Evolutionary conservation across 2,888 invertebrate species (phyloP), one percentile per base, ranked within the genome.

Genomic region (Aquatica leii): DNA sequence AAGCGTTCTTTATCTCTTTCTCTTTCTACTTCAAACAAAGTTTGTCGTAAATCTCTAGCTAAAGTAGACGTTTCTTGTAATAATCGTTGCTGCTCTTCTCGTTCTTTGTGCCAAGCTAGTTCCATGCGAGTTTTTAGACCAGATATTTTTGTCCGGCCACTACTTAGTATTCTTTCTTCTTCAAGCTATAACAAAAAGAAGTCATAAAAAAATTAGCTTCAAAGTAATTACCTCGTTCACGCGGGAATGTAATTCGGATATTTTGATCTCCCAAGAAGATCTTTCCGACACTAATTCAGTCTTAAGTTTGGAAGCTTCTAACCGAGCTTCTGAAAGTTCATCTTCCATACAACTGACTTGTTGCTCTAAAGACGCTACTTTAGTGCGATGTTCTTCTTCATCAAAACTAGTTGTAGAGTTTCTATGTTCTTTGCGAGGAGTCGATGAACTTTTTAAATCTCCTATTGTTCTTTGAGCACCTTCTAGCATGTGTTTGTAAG

Each of bases 61-160:
- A 96, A 84, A 0, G 94, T 95, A 37, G 94, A 93, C 0, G 95
- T 94, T 83, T 96, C 96, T 78, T 94, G 94, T 24, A 96, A 82
- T 37, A 96, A 81, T n/a, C 95, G 85, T 72, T 95, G 95, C 74
- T 95, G 94, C 74, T 96, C 95, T 78, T 95, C 94, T 17, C 96
- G 85, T 80, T 96, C 96, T 78, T 95, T 96, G 76, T 95, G 95
- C 96, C 96, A 96, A 0, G 95, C 94, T 12, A 96, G 83, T 78
- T 96, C 95, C 86, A 96, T 89, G 55, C 93, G 88, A 1, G 95
- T 93, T 74, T 92, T 90, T 71, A 93, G 84, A 2, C 95, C 95
- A 0, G 93, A 92, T 67, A 94, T 90, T 76, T 94, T 91, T 0
- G 93, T 91, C 65, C 95, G 85, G 0, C 95, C 95, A 20, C 92